Conservation (phyloP, 2,113 vertebrate genomes). For the Xyrauchen texanus region DNA sequence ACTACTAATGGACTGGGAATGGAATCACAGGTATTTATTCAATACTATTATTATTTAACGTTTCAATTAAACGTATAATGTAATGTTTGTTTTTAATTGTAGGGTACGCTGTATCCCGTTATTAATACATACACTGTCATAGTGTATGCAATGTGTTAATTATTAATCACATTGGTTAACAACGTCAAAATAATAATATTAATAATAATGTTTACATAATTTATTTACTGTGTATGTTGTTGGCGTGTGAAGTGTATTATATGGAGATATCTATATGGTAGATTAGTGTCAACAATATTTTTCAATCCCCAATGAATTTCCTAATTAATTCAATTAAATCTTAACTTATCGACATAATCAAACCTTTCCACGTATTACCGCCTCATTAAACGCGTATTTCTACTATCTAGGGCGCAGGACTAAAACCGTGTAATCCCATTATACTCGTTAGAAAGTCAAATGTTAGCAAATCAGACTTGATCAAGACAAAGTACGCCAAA, state of each 20-base stretch:
- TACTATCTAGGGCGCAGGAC: constrained; percentile 75
- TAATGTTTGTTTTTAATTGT: background rate
- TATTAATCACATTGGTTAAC: no score
- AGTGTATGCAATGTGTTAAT: background rate
- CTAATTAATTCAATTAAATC: background rate
- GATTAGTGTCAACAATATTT: constrained; percentile 19
- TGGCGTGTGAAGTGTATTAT: no score
- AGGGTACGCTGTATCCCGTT: background rate
- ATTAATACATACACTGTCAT: background rate
- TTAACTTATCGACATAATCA: constrained; percentile 65
- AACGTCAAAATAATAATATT: background rate
- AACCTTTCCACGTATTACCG: constrained; percentile 77
- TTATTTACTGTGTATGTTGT: background rate
- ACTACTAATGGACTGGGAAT: constrained; percentile 12
- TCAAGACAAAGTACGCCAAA: constrained; percentile 73
- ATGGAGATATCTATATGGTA: background rate
- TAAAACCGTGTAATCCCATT: constrained; percentile 89
- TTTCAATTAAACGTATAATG: no score
- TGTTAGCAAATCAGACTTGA: constrained; percentile 73
- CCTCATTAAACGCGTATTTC: constrained; percentile 82
- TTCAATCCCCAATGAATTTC: background rate
- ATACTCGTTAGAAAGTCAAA: constrained; percentile 94
- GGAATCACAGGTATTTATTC: constrained; percentile 36
- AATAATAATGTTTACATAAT: background rate
- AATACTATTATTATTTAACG: background rate